Evolutionary conservation across 2,113 vertebrate species (phyloP).

Genomic region (Mastomys natalensis): DNA sequence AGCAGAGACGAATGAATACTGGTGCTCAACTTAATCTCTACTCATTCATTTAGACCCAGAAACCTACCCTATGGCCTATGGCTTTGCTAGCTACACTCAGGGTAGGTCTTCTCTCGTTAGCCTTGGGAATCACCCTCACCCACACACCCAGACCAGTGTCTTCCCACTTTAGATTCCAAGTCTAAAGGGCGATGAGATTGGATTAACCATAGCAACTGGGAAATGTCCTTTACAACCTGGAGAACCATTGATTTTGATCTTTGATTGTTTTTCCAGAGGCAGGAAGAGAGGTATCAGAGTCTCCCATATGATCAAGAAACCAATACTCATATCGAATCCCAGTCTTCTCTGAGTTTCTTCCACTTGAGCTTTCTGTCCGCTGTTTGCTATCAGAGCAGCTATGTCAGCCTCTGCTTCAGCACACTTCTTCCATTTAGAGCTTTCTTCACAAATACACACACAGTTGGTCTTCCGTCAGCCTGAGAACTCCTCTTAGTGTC

Average conservation of each 20-base stretch:
- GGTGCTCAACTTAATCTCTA: neutral
- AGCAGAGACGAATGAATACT: neutral
- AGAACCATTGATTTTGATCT: neutral
- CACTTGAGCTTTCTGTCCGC: neutral
- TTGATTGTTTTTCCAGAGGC: neutral
- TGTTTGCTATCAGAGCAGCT: neutral
- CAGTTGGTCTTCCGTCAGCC: neutral
- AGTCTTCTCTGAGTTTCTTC: neutral
- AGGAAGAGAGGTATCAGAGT: neutral
- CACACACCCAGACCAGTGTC: neutral
- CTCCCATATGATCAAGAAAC: neutral
- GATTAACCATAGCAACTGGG: neutral
- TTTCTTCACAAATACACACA: neutral
- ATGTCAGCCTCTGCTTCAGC: neutral
- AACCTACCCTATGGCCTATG: neutral
- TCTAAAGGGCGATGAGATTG: neutral
- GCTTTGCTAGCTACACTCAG: neutral
- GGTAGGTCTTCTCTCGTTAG: neutral
- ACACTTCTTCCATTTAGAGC: neutral
- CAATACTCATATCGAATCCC: neutral
- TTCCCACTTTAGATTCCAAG: neutral
- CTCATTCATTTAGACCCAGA: neutral
- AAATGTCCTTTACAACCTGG: neutral
- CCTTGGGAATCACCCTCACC: neutral
- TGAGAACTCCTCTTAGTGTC: neutral